Conservation (phyloP, 92 coral and sea anemone species). For the Bergia puertoricense region DNA sequence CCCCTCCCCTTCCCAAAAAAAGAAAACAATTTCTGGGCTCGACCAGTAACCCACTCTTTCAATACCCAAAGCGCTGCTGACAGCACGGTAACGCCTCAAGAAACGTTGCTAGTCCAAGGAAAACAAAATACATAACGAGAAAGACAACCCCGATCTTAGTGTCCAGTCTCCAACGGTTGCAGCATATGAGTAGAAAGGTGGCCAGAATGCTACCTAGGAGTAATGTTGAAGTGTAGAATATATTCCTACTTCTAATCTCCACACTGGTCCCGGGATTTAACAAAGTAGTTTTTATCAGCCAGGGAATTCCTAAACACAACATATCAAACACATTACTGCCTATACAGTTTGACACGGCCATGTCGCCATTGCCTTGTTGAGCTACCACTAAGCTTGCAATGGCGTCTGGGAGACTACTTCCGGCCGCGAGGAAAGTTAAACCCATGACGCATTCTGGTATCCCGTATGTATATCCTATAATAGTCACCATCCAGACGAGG, state of each 20-base stretch:
- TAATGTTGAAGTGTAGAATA: constrained; percentile 86
- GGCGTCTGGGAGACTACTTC: constrained; percentile 99
- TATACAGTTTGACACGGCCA: constrained; percentile 97
- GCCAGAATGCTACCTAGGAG: constrained; percentile 82
- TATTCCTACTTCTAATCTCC: constrained; percentile 88
- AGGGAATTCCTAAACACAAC: constrained; percentile 94
- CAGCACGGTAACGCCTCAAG: constrained; percentile 88
- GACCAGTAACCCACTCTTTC: background rate
- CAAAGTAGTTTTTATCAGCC: constrained; percentile 89
- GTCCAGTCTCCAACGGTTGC: constrained; percentile 89
- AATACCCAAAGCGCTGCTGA: constrained; percentile 15
- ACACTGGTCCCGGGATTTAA: constrained; percentile 80
- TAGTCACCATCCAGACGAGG: constrained; percentile 97
- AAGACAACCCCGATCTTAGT: constrained; percentile 77
- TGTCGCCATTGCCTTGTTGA: constrained; percentile 92
- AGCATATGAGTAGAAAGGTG: constrained; percentile 71
- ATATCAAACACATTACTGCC: constrained; percentile 99
- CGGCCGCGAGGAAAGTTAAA: constrained; percentile 99
- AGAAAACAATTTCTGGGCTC: background rate
- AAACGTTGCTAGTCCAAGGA: constrained; percentile 84
- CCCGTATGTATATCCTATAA: constrained; percentile 89
- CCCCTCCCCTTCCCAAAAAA: background rate
- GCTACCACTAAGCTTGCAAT: constrained; percentile 98
- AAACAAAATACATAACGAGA: constrained; percentile 78
- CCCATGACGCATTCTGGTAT: constrained; percentile 99